Evolutionary conservation across 2,797 vertebrate species (phyloP), one percentile per base, ranked within the genome.

Genomic region (Poliocrania exsul): DNA sequence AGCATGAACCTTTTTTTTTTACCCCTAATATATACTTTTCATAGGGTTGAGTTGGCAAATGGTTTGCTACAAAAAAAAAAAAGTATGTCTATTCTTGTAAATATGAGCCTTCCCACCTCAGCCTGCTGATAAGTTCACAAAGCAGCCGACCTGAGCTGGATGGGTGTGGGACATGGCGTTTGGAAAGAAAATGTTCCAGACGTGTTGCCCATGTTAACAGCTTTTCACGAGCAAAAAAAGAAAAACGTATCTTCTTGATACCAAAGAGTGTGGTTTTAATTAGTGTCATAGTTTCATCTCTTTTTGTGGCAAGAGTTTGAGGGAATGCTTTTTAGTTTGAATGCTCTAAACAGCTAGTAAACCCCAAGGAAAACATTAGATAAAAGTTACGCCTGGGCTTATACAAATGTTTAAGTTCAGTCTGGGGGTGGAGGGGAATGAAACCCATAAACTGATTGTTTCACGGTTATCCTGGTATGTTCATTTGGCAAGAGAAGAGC

Each of bases 231-330:
- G 79, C 57, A 60, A 88, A 90, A 50, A 84, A 71, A 77, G 74
- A 88, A 93, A 92, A 92, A 86, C 81, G 47, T 72, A 57, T 95
- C 95, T 86, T 93, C 61, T 79, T 92, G 91, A 93, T 92, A 97
- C 90, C 72, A 73, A 86, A 84, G 94, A 96, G 92, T 96, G 88
- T 97, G 98, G 93, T 97, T 98, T 97, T 96, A 94, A 97, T 98
- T 97, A 98, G 96, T 89, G 96, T 97, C 88, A 89, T 81, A 81
- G 96, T 97, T 96, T 90, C 93, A 85, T 57, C 89, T 88, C 78
- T 86, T 78, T 86, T 64, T 73, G 86, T 72, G 93, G 88, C 93
- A 26, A 42, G 78, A 78, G 66, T 85, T 61, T 86, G 96, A 94
- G 66, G 82, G 95, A 87, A 81, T 86, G 90, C 73, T 95, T 95